Conservation (phyloP, 1,140 invertebrate genomes). For the Eufriesea mexicana region DNA sequence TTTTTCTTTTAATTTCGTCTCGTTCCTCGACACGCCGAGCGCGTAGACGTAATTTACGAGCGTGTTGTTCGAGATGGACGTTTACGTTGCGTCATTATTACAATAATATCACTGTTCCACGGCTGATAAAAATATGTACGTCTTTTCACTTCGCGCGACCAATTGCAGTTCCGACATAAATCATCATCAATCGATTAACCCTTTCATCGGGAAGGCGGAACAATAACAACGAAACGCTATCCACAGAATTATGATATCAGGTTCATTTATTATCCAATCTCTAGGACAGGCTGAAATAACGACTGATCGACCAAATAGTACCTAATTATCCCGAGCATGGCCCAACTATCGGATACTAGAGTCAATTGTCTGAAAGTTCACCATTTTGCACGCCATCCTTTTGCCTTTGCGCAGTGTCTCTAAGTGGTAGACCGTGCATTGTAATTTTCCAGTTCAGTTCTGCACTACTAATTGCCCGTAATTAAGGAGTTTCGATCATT, state of each 20-base stretch:
- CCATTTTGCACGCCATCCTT: not conserved
- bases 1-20: not conserved
- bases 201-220: conserved; percentile 35
- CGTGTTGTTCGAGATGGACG: conserved; percentile 15
- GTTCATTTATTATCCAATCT: conserved; percentile 44
- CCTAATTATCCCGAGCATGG: not conserved
- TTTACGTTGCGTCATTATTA: conserved; percentile 38
- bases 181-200: conserved; percentile 50
- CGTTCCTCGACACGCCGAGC: not conserved
- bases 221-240: conserved; percentile 33
- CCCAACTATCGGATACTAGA: no score
- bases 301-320: not conserved
- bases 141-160: conserved; percentile 41
- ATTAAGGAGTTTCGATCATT: not conserved
- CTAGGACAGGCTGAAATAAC: not conserved
- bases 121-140: conserved; percentile 38
- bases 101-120: conserved; percentile 16
- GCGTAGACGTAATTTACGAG: conserved; percentile 16
- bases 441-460: no score
- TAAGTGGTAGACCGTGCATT: no score
- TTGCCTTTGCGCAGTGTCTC: no score
- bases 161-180: conserved; percentile 49
- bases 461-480: not conserved
- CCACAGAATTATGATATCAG: conserved; percentile 28
- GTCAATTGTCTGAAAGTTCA: not conserved